Evolutionary conservation across 1,140 invertebrate genomes (phyloP).

Genomic region (Pachyrhynchus sulphureomaculatus): DNA sequence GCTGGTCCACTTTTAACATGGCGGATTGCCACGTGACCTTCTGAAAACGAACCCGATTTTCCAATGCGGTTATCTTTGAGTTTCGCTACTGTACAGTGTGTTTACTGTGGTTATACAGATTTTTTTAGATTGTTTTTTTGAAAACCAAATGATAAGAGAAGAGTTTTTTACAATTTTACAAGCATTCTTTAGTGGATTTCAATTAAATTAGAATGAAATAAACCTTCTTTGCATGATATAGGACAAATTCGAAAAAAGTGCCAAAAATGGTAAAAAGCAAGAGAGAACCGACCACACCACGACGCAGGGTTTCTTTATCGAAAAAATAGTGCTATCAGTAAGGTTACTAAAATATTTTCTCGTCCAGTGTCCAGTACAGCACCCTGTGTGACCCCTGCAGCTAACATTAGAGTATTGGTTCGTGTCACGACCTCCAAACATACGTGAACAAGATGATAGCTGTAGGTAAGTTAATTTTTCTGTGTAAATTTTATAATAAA

Average conservation of each 20-base stretch:
- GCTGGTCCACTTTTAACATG: too few species aligned
- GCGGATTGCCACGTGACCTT: too few species aligned
- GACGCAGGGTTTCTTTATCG: slow-evolving; percentile 18
- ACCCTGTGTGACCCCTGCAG: slow-evolving; percentile 32
- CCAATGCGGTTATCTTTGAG: too few species aligned
- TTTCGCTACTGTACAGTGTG: too few species aligned
- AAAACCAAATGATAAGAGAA: too few species aligned
- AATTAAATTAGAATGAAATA: too few species aligned
- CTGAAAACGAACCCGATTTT: too few species aligned
- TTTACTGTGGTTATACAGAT: too few species aligned
- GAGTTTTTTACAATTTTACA: too few species aligned
- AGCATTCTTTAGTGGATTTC: too few species aligned
- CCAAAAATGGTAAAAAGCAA: slow-evolving; percentile 42
- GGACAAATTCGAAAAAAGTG: neutral
- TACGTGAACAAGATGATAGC: slow-evolving; percentile 56
- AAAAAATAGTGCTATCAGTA: slow-evolving; percentile 15
- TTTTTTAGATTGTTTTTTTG: too few species aligned
- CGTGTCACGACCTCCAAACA: slow-evolving; percentile 73
- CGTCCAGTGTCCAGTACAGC: slow-evolving; percentile 19
- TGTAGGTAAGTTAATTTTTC: slow-evolving; percentile 17
- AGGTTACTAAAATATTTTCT: slow-evolving; percentile 19
- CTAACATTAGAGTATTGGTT: slow-evolving; percentile 73
- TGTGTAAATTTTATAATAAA: too few species aligned
- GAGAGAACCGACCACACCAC: slow-evolving; percentile 34
- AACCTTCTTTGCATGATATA: neutral